Conservation (phyloP, 2,888 invertebrate genomes). For the Trachelus iudaicus region DNA sequence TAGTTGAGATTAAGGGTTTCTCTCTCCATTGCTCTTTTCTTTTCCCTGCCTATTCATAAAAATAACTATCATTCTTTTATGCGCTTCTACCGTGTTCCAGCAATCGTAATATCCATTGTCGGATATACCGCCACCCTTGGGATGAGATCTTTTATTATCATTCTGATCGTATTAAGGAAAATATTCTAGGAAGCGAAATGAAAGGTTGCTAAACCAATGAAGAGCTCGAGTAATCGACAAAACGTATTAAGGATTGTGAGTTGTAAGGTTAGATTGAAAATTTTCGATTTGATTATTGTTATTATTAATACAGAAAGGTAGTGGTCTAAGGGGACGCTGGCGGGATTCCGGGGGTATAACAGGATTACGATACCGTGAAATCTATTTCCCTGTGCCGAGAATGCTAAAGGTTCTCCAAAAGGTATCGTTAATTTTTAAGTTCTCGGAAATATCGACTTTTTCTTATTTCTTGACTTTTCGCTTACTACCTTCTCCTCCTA, state of each 20-base stretch:
- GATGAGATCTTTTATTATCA: not conserved
- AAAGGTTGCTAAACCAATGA: too few species aligned
- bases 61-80: not conserved
- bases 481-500: not conserved
- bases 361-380: not conserved
- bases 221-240: too few species aligned
- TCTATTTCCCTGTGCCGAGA: not conserved
- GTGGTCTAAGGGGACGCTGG: not conserved
- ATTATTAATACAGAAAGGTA: not conserved
- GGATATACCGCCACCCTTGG: not conserved
- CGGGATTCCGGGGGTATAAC: not conserved
- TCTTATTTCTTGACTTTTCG: not conserved
- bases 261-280: not conserved
- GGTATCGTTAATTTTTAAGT: not conserved
- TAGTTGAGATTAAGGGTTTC: not conserved
- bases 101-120: not conserved
- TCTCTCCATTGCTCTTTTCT: not conserved
- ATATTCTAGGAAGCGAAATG: too few species aligned
- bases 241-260: too few species aligned
- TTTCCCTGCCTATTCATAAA: not conserved
- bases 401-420: not conserved
- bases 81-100: not conserved
- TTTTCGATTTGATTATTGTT: not conserved
- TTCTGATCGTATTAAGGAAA: not conserved
- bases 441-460: not conserved